These are phyloP conservation scores for Sebastes trivittatus DNA, from an alignment of 2,797 vertebrate species.

Conservation along the genomic window DNA sequence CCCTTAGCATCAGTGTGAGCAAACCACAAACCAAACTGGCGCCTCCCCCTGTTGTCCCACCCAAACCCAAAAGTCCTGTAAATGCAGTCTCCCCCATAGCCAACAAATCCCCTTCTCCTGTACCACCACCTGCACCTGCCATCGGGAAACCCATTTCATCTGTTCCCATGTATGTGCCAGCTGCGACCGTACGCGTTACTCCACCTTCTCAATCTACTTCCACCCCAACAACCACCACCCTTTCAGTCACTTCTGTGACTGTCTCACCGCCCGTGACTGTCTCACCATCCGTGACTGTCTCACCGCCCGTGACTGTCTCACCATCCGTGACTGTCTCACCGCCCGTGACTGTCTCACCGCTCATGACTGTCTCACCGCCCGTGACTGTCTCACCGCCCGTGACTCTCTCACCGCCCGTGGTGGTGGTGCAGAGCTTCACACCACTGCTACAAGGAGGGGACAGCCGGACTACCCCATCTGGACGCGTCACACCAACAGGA, in stretches of 20 bases:
- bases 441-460: slow-evolving; percentile 77
- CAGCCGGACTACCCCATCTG: slow-evolving; percentile 64
- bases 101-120: slow-evolving; percentile 68
- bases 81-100: slow-evolving; percentile 43
- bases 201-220: slow-evolving; percentile 53
- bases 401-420: slow-evolving; percentile 64
- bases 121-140: slow-evolving; percentile 51
- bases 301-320: slow-evolving; percentile 63
- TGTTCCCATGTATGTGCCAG: slow-evolving; percentile 80
- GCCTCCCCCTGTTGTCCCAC: slow-evolving; percentile 75
- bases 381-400: slow-evolving; percentile 70
- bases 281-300: slow-evolving; percentile 63
- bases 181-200: slow-evolving; percentile 53
- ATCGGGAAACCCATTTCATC: slow-evolving; percentile 86
- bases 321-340: slow-evolving; percentile 65
- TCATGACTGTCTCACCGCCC: slow-evolving; percentile 43
- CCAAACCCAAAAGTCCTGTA: slow-evolving; percentile 82
- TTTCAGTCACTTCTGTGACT: slow-evolving; percentile 13
- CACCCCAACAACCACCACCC: slow-evolving; percentile 33
- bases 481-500: slow-evolving; percentile 77
- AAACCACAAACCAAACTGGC: slow-evolving; percentile 72
- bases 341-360: slow-evolving; percentile 37
- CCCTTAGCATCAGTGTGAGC: slow-evolving; percentile 79
- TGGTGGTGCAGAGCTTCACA: slow-evolving; percentile 83
- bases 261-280: slow-evolving; percentile 64